Evolutionary conservation across 2,888 invertebrate genomes (phyloP).

Genomic region (Congeria kusceri): DNA sequence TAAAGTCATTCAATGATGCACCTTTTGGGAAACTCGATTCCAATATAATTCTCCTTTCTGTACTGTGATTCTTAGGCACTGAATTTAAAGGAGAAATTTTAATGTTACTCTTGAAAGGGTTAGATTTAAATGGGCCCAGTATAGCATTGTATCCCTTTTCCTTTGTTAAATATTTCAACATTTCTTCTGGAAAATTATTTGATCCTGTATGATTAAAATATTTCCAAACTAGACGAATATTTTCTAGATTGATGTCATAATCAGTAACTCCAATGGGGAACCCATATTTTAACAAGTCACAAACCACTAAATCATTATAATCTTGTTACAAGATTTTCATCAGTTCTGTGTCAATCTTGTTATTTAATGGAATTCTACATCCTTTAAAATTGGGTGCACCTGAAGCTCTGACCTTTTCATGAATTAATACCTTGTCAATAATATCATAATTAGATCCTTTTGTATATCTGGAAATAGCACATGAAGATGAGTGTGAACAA

Average conservation of each 20-base stretch:
- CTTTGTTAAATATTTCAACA: not conserved
- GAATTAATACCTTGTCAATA: not conserved
- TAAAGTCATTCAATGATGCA: not conserved
- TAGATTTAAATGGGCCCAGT: not conserved
- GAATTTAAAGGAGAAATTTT: not conserved
- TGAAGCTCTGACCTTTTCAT: not conserved
- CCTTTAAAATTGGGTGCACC: not conserved
- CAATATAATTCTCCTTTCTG: too few relatives aligned
- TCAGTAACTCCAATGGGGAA: not conserved
- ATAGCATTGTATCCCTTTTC: not conserved
- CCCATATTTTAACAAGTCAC: slow-evolving; percentile 8
- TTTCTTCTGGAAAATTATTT: not conserved
- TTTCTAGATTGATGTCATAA: not conserved
- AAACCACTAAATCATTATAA: not conserved
- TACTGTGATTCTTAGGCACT: too few relatives aligned
- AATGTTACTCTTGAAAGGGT: not conserved
- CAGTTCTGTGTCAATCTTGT: not conserved
- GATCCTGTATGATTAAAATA: slow-evolving; percentile 5
- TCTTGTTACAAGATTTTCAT: not conserved
- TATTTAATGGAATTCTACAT: not conserved
- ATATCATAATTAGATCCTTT: too few relatives aligned
- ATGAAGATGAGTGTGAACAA: too few relatives aligned
- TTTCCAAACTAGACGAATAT: not conserved
- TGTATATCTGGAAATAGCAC: too few relatives aligned
- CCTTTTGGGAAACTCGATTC: too few relatives aligned